Percentiles rank a stretch among this genome's conserved stretches.
Conservation (phyloP, 2,113 vertebrate genomes). For the Egretta garzetta region DNA sequence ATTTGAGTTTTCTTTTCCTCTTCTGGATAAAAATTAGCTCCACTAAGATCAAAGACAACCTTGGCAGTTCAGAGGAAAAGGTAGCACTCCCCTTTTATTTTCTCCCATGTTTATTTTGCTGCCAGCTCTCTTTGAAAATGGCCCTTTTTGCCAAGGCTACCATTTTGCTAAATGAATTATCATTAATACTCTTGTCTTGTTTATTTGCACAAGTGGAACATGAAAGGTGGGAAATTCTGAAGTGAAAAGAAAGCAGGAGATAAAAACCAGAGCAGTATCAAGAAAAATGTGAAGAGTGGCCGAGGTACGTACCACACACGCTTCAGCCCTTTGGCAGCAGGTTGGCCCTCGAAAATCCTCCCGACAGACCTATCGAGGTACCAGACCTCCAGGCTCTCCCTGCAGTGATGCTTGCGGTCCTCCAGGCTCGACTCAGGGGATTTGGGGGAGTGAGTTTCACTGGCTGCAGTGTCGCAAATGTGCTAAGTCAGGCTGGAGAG, state of each 20-base stretch:
- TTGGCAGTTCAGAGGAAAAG: neutral
- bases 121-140: neutral
- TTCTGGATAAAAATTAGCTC: neutral
- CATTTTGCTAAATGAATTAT: constrained; percentile 5
- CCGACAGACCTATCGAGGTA: fast-evolving
- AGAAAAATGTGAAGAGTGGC: neutral
- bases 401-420: neutral
- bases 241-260: neutral
- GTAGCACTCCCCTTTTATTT: neutral
- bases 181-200: neutral
- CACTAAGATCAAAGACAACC: constrained; percentile 1
- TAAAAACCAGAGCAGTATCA: neutral
- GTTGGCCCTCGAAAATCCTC: neutral
- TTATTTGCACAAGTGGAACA: neutral
- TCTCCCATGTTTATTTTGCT: neutral
- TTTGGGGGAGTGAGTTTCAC: neutral
- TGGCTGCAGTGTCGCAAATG: fast-evolving
- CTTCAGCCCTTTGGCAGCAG: neutral
- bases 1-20: neutral
- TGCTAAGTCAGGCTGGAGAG: neutral
- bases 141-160: neutral
- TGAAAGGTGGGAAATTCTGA: neutral
- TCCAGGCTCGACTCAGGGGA: fast-evolving
- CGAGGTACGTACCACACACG: neutral
- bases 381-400: neutral